phyloP scores from a whole-genome alignment of 1,140 invertebrate genomes.

The Ceratosolen fusciceps region DNA sequence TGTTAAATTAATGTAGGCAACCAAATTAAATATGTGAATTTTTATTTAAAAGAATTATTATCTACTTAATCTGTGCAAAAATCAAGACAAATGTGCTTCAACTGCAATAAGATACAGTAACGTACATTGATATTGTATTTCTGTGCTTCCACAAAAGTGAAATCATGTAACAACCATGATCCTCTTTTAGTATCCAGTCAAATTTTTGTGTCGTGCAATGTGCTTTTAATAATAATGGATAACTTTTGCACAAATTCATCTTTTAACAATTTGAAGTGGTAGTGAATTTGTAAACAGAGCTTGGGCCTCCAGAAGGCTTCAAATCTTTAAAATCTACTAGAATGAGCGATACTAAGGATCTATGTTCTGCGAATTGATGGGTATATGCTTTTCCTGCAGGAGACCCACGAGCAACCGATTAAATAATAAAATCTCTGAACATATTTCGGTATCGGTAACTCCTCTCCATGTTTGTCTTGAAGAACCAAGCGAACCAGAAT shows the following conservation, averaged over 20 bases:
- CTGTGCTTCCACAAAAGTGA: constrained; percentile 45
- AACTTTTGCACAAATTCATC: constrained; percentile 37
- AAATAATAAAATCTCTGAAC: constrained; percentile 71
- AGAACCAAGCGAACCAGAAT: constrained; percentile 72
- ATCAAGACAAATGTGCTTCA: constrained; percentile 45
- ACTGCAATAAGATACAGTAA: constrained; percentile 28
- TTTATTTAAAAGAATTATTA: constrained; percentile 36
- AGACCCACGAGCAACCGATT: constrained; percentile 69
- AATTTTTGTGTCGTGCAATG: constrained; percentile 52
- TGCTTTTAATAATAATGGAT: constrained; percentile 42
- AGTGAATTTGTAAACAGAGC: constrained; percentile 34
- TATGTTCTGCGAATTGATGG: constrained; percentile 71
- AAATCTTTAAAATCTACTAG: constrained; percentile 24
- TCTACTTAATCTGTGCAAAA: constrained; percentile 35
- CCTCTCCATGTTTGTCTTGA: constrained; percentile 74
- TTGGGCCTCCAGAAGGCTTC: constrained; percentile 19
- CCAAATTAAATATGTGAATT: constrained; percentile 25
- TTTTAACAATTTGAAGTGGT: constrained; percentile 47
- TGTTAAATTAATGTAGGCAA: constrained; percentile 32
- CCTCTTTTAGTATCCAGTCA: constrained; percentile 44
- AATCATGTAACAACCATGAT: constrained; percentile 49
- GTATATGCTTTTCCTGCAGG: constrained; percentile 74
- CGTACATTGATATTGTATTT: constrained; percentile 34
- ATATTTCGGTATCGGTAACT: constrained; percentile 70
- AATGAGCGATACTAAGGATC: constrained; percentile 61